Evolutionary conservation across 2,113 vertebrate genomes (phyloP), one percentile per base, ranked within the genome.

Genomic region (Lutjanus erythropterus): DNA sequence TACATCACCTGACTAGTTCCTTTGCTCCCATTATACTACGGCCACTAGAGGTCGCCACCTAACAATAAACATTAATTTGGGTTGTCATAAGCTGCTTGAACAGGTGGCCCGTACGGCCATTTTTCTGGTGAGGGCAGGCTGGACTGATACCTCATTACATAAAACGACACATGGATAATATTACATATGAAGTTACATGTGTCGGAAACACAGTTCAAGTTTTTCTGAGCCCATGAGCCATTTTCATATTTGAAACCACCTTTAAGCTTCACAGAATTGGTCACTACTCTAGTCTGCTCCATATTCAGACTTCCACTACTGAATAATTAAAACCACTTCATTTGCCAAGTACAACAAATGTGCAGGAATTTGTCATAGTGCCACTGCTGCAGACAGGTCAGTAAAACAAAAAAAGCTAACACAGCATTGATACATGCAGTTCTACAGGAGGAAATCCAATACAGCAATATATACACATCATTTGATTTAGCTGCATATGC

Each of bases 271-370:
- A 31, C 39, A 31, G 42, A 66, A 41, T 27, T 4, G 23, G 10
- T n/a, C 25, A 3, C 41, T 18, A 4, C 8, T 0, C 14, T 15
- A 0, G 6, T 56, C 53, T 29, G 46, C 29, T 68, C 58, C 31
- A n/a, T 29, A 39, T 42, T 75, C 66, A 65, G 14, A 76, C 52
- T 6, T 29, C 1, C 21, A 52, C 12, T 37, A 5, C 75, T 62
- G 41, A 78, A 56, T 56, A 35, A 78, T 69, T 78, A 10, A 73
- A 56, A n/a, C 23, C 56, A 15, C 10, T 66, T 67, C n/a, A 25
- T 29, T 67, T 9, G 0, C 19, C 25, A 53, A 42, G 75, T n/a
- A 47, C 47, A 35, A 62, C 76, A 64, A 55, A 31, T 2, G 42
- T 66, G 50, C 50, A 58, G 77, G 39, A 6, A 4, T 23, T 14